These are phyloP conservation scores for Daphoenositta chrysoptera DNA, from an alignment of 2,113 vertebrate genomes.

Conservation along the genomic window DNA sequence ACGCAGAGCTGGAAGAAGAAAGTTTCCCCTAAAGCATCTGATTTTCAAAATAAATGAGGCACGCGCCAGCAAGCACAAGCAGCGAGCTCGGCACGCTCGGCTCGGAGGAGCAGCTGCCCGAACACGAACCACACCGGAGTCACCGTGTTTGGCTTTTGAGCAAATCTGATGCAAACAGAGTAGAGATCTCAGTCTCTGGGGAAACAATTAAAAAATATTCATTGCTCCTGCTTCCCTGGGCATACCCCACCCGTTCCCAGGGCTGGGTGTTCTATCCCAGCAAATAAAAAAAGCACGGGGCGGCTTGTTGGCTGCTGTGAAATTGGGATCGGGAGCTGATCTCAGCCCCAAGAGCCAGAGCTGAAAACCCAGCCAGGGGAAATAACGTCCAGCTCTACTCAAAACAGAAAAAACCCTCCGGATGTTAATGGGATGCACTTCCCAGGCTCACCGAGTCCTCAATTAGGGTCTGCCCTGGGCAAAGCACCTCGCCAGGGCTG, in stretches of 20 bases:
- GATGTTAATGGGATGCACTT: neutral
- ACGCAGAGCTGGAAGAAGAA: constrained; percentile 2
- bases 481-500: neutral
- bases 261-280: neutral
- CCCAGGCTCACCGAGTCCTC: neutral
- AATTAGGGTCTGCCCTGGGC: neutral
- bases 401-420: too few species aligned
- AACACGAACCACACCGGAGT: neutral
- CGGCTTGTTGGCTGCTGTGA: neutral
- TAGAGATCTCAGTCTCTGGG: neutral
- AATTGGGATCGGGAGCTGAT: neutral
- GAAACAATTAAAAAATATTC: neutral
- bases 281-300: neutral
- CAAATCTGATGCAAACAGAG: neutral
- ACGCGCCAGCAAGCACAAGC: neutral
- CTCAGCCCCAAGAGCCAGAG: neutral
- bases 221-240: neutral
- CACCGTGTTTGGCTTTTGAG: neutral
- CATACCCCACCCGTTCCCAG: neutral
- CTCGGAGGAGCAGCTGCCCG: rapidly evolving
- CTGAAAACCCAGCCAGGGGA: neutral
- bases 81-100: neutral
- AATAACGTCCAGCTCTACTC: neutral
- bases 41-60: constrained; percentile 53
- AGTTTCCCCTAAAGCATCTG: constrained; percentile 56